phyloP scores from a whole-genome alignment of 1,140 invertebrate species.

The Papilio polytes region DNA sequence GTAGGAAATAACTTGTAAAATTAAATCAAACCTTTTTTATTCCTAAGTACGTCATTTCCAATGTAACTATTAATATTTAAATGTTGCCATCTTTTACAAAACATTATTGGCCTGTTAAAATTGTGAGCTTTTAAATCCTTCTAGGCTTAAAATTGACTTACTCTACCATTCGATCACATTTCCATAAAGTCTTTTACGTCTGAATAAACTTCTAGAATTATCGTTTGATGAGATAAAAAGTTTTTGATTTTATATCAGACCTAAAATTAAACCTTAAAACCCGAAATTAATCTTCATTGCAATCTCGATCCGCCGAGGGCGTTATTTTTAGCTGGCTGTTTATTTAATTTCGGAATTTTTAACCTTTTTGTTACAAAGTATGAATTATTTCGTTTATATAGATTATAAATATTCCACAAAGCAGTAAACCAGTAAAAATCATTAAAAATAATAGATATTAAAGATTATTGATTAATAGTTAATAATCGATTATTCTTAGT shows the following conservation, averaged over 20 bases:
- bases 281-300: background rate
- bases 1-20: slow-evolving; percentile 10
- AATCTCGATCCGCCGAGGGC: background rate
- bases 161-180: background rate
- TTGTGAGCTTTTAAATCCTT: no score
- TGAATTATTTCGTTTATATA: background rate
- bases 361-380: background rate
- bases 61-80: background rate
- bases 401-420: background rate
- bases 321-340: background rate
- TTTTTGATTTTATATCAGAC: slow-evolving; percentile 3
- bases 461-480: no score
- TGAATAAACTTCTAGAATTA: background rate
- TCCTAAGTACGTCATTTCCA: background rate
- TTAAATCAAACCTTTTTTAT: slow-evolving; percentile 12
- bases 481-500: no score
- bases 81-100: background rate
- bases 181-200: background rate
- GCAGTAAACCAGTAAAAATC: no score
- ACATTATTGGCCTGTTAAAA: no score
- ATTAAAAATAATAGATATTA: no score
- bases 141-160: background rate
- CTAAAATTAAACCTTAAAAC: slow-evolving; percentile 6
- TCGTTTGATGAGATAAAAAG: background rate
- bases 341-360: background rate